phyloP scores from a whole-genome alignment of 2,113 vertebrate genomes.

The Gymnarchus niloticus region DNA sequence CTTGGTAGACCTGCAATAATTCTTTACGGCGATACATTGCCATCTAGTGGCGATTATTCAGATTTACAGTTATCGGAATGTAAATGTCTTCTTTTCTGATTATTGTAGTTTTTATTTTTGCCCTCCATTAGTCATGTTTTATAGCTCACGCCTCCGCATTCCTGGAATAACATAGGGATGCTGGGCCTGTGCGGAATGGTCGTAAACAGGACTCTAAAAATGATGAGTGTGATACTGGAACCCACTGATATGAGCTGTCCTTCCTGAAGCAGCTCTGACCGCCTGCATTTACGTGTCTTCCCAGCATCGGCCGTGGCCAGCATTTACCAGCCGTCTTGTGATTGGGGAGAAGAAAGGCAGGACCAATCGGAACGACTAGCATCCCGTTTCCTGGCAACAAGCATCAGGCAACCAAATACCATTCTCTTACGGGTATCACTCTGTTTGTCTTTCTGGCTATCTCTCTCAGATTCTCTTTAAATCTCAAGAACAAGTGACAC shows the following conservation, averaged over 20 bases:
- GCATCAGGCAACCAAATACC: slow-evolving; percentile 32
- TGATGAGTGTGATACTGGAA: slow-evolving; percentile 2
- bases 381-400: slow-evolving; percentile 43
- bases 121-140: not conserved
- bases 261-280: slow-evolving; percentile 23
- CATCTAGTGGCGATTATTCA: slow-evolving; percentile 11
- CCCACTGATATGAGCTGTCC: slow-evolving; percentile 27
- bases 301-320: slow-evolving; percentile 41
- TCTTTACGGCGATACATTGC: not conserved
- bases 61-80: too few relatives aligned
- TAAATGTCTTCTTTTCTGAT: not conserved
- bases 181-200: not conserved
- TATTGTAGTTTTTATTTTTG: not conserved
- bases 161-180: not conserved
- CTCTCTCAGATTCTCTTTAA: slow-evolving; percentile 13
- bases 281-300: slow-evolving; percentile 46
- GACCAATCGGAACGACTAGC: not conserved
- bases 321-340: slow-evolving; percentile 29
- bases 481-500: not conserved
- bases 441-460: slow-evolving; percentile 29
- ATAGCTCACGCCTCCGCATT: not conserved
- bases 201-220: not conserved
- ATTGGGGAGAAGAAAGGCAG: slow-evolving; percentile 27
- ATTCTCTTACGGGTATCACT: slow-evolving; percentile 44
- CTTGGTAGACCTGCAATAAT: not conserved